Percentiles rank a stretch among this genome's conserved stretches.
phyloP scores from a whole-genome alignment of 2,888 invertebrate genomes.

The Caenorhabditis japonica region DNA sequence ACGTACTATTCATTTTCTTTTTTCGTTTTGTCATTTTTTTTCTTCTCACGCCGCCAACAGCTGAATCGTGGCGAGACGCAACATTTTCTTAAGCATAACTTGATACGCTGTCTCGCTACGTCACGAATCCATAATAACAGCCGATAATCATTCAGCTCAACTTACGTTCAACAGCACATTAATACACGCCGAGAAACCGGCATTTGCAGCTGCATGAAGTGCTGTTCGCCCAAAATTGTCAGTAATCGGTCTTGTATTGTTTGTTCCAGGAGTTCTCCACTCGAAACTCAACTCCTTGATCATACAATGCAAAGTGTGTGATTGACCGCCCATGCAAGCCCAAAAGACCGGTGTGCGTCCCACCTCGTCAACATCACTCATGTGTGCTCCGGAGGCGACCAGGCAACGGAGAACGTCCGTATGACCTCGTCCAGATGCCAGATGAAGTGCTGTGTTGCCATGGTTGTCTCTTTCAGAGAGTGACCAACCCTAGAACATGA shows the following conservation, averaged over 20 bases:
- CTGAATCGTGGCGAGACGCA: too few species aligned
- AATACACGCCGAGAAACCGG: conserved; percentile 70
- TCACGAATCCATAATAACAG: too few species aligned
- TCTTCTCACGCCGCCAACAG: too few species aligned
- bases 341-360: conserved; percentile 73
- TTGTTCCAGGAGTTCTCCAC: conserved; percentile 59
- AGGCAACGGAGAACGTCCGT: conserved; percentile 64
- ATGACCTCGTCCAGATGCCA: conserved; percentile 71
- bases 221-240: conserved; percentile 68
- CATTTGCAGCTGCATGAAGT: conserved; percentile 73
- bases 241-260: conserved; percentile 38
- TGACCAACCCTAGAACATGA: conserved; percentile 26
- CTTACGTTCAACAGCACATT: conserved; percentile 61
- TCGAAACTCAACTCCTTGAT: conserved; percentile 67
- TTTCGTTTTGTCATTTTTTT: too few species aligned
- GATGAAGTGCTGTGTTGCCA: conserved; percentile 68
- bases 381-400: conserved; percentile 60
- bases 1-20: too few species aligned
- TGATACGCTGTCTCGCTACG: too few species aligned
- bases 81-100: too few species aligned
- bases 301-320: conserved; percentile 71
- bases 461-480: conserved; percentile 52
- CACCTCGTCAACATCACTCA: conserved; percentile 58
- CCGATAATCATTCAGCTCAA: too few species aligned
- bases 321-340: conserved; percentile 74